A percentile compares a stretch with the other conserved stretches of the same genome.
These are phyloP conservation scores for Julus scandinavius DNA, from an alignment of 2,888 invertebrate species.

Conservation along the genomic window DNA sequence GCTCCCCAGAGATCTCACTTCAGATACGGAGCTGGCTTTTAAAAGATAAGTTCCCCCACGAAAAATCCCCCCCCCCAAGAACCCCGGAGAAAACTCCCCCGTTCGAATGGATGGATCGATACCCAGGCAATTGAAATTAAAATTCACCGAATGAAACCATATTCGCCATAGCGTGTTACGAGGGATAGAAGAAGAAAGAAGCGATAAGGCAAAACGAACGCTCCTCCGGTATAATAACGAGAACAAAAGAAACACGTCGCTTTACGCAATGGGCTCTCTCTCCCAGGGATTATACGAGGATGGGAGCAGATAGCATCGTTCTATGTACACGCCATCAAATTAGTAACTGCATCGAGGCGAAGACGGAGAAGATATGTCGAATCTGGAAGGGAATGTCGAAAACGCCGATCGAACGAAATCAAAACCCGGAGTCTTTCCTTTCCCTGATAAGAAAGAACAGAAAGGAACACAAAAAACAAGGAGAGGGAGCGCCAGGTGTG, in stretches of 20 bases:
- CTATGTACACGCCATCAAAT: background rate
- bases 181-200: background rate
- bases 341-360: background rate
- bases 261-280: background rate
- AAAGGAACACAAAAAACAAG: too few species aligned
- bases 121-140: conserved; percentile 54
- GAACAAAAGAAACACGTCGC: background rate
- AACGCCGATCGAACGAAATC: too few species aligned
- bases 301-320: background rate
- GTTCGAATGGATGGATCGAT: conserved; percentile 29
- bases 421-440: too few species aligned
- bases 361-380: too few species aligned
- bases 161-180: conserved; percentile 31
- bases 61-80: background rate
- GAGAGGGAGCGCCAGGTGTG: too few species aligned
- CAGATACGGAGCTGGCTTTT: conserved; percentile 12
- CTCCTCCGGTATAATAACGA: background rate
- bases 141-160: conserved; percentile 54
- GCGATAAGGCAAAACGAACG: background rate
- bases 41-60: background rate
- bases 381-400: too few species aligned
- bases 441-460: too few species aligned
- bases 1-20: conserved; percentile 52
- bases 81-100: background rate
- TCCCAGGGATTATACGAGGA: background rate